These are phyloP conservation scores for Diarsia dahlii DNA, from an alignment of 2,888 invertebrate genomes.

Conservation along the genomic window DNA sequence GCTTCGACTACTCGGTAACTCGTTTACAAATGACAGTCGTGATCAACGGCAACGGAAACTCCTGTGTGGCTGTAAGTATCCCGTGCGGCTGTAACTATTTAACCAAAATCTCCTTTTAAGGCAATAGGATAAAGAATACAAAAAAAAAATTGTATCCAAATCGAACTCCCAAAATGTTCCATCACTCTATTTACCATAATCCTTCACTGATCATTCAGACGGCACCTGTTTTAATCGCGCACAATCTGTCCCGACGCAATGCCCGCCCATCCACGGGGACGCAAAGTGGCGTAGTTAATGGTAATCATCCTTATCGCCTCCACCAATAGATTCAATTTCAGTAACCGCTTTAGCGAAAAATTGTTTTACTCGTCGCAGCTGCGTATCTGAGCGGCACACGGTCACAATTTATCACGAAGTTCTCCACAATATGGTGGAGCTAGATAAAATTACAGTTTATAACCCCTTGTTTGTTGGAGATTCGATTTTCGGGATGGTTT, in stretches of 20 bases:
- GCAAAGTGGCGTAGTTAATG: conserved; percentile 69
- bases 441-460: conserved; percentile 71
- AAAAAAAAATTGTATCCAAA: conserved; percentile 8
- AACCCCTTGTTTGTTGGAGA: conserved; percentile 57
- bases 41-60: too few species aligned
- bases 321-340: conserved; percentile 86
- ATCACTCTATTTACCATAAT: conserved; percentile 32
- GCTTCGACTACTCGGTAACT: too few species aligned
- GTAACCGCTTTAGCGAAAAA: conserved; percentile 89
- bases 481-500: conserved; percentile 45
- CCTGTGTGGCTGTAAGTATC: too few species aligned
- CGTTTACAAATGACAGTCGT: too few species aligned
- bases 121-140: neutral
- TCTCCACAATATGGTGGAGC: conserved; percentile 57
- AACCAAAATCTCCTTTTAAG: too few species aligned
- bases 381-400: conserved; percentile 76
- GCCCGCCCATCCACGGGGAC: conserved; percentile 47
- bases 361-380: conserved; percentile 86
- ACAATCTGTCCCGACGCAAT: conserved; percentile 54
- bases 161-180: conserved; percentile 24
- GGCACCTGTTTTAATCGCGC: conserved; percentile 62
- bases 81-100: too few species aligned
- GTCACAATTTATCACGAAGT: conserved; percentile 67
- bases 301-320: conserved; percentile 80
- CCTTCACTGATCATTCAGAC: conserved; percentile 41